phyloP scores from a whole-genome alignment of 2,888 invertebrate genomes.

The Ceraclea dissimilis region DNA sequence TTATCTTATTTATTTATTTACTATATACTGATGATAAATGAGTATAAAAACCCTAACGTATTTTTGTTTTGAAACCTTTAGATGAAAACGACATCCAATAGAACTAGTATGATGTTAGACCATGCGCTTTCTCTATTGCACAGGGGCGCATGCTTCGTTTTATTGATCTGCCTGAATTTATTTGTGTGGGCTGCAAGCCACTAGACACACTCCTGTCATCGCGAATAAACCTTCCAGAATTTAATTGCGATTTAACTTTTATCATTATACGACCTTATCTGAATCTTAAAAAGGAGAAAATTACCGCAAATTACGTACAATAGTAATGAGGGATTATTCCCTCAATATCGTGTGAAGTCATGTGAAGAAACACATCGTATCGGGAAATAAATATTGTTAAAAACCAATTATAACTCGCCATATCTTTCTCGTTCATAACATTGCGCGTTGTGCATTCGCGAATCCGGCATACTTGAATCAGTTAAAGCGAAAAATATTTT shows the following conservation, averaged over 20 bases:
- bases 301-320: background rate
- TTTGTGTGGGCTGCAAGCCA: constrained; percentile 9
- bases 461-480: no score
- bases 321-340: constrained; percentile 22
- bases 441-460: background rate
- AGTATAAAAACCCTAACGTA: no score
- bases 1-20: no score
- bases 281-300: background rate
- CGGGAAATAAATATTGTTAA: background rate
- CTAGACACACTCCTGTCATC: constrained; percentile 8
- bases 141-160: background rate
- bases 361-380: background rate
- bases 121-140: background rate
- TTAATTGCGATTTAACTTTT: background rate
- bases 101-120: background rate
- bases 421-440: background rate
- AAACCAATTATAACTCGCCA: background rate
- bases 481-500: no score
- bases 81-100: no score
- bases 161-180: constrained; percentile 15
- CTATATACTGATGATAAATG: no score
- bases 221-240: constrained; percentile 5
- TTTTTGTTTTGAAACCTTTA: no score
- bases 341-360: constrained; percentile 3
- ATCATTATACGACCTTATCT: background rate